Percentiles rank a stretch among this genome's conserved stretches.
Evolutionary conservation across 2,113 vertebrate species (phyloP).

Genomic region (Pygoscelis adeliae): DNA sequence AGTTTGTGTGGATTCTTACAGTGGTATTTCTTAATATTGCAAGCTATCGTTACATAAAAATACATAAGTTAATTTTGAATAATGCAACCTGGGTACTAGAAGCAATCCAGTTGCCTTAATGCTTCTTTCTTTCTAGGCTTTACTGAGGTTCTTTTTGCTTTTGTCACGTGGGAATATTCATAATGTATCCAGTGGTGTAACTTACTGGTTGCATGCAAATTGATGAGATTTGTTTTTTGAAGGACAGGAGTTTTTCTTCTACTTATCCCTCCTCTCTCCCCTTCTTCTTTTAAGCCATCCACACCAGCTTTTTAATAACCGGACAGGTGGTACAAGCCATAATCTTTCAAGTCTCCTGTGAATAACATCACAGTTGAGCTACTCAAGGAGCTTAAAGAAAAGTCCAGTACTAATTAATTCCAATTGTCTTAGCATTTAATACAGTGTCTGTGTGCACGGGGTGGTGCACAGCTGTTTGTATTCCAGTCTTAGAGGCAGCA

Average conservation of each 20-base stretch:
- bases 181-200: neutral
- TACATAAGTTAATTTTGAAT: neutral
- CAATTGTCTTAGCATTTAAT: neutral
- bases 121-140: neutral
- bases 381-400: neutral
- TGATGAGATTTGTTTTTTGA: neutral
- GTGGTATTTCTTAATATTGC: neutral
- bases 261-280: neutral
- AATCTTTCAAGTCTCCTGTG: neutral
- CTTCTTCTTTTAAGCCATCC: neutral
- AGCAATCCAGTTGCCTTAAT: neutral
- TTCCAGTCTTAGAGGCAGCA: neutral
- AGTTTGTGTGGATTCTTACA: neutral
- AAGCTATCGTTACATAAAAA: neutral
- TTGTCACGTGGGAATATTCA: neutral
- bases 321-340: neutral
- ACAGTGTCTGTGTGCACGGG: neutral
- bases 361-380: neutral
- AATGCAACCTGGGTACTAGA: neutral
- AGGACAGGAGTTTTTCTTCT: neutral
- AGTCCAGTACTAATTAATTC: neutral
- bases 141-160: neutral
- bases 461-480: neutral
- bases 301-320: neutral
- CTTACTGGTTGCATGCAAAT: neutral